Base-by-base conservation (phyloP, 2,113 vertebrate species). In the Ovibos moschatus region DNA sequence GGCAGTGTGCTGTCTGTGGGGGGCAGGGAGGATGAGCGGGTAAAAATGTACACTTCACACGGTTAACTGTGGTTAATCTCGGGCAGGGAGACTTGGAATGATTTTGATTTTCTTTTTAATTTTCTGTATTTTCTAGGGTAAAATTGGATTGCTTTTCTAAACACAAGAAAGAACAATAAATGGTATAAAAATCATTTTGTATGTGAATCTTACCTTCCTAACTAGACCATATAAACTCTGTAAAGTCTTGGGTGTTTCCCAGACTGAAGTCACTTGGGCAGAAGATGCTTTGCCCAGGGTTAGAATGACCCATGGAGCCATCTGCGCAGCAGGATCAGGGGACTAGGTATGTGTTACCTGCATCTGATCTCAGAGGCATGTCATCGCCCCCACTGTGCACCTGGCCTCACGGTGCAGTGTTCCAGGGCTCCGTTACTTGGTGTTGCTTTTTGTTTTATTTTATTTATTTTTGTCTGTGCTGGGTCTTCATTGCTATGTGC, bases 121-220 rank as follows among this genome's bases (percentile, higher is more conserved):
- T 62, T 83, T 87, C 76, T 91, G 3, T 45, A 76, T 92, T 94
- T 97, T 62, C 78, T 83, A 15, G 15, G 62, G 45, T 88, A n/a
- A 86, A 76, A 7, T 57, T n/a, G 5, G 33, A 51, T 87, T 94
- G 50, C 53, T 97, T 96, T 95, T 95, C 64, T 74, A 83, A 79
- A 78, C 13, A 88, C 1, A 40, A 81, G 76, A 83, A 89, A 76
- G 55, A 94, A 79, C 13, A 47, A 91, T 93, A 91, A 86, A 64
- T 94, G 40, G 71, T 78, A 67, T 58, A 94, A 53, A 89, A 92
- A 62, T 74, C 1, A 89, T 21, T 85, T 76, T 67, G 21, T 19
- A 47, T 94, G 25, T 95, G 93, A 76, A 58, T 30, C 13, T 94
- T 92, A 47, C n/a, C 27, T 94, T 91, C 36, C 21, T 88, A 74